Evolutionary conservation across 2,797 vertebrate genomes (phyloP), one percentile per base, ranked within the genome.

Genomic region (Linurgus olivaceus): DNA sequence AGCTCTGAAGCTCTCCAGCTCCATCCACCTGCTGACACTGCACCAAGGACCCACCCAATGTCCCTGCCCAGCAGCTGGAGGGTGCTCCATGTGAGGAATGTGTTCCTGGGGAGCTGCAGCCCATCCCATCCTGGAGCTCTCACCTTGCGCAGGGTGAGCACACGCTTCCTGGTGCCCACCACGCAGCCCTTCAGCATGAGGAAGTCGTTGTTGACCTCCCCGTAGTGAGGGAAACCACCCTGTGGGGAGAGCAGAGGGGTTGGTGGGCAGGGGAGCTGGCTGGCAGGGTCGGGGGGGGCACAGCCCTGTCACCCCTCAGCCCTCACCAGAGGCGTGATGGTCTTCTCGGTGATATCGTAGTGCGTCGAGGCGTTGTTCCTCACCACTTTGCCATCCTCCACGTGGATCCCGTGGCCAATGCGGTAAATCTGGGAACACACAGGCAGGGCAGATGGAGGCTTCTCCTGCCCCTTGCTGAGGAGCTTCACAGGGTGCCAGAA

Each of bases 81-180:
- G 40, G 2, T 26, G 58, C 37, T 75, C 44, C 70, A 14, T 0
- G 0, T 7, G 19, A 29, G 21, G 23, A 75, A 31, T 4, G 17
- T 19, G 37, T 4, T 14, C 13, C 8, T 7, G 31, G 42, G 12
- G 24, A 68, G 52, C 59, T 68, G 17, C 24, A 55, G 28, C 20
- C 57, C 8, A 0, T 5, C 8, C 40, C 48, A 29, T 4, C 54
- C 55, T 3, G 40, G 31, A 0, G 4, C 44, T 31, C 88, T 92
- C 96, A 99, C 99, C 99, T 99, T 99, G 82, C 99, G 98, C 77
- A 99, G 98, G 2, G 99, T 99, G 85, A 99, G 98, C 82, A 99
- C 97, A 0, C 99, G 98, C 94, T 99, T 99, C 97, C 98, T 99
- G 4, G 98, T 94, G 40, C 99, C 99, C 10, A 99, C 85, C 7